Conservation (phyloP, 2,888 invertebrate genomes). For the Chironomus riparius region DNA sequence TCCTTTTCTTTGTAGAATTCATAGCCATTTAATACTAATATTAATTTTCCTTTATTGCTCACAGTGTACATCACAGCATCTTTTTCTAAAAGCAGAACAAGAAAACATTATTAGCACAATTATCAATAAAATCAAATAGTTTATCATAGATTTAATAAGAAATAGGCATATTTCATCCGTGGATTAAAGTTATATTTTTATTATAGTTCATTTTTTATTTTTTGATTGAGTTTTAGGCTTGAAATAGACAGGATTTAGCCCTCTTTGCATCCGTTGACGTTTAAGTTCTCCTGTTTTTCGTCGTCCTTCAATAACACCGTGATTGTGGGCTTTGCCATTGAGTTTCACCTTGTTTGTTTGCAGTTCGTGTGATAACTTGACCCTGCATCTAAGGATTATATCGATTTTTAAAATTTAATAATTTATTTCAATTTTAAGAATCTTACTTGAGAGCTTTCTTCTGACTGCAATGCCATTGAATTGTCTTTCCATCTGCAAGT, state of each 20-base stretch:
- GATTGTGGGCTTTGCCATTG: background rate
- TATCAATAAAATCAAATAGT: no score
- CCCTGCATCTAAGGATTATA: background rate
- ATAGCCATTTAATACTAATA: background rate
- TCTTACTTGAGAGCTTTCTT: background rate
- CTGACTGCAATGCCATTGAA: background rate
- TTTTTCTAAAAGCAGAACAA: no score
- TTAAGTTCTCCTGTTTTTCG: background rate
- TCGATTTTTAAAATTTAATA: no score
- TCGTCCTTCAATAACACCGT: background rate
- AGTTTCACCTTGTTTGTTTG: background rate
- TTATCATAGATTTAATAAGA: no score
- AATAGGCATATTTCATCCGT: no score
- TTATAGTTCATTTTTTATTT: no score
- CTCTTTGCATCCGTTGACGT: background rate
- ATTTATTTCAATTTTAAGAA: no score
- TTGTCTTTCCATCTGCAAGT: no score
- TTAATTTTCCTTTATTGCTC: background rate
- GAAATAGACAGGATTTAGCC: no score
- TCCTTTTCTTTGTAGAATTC: background rate
- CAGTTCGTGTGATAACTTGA: background rate
- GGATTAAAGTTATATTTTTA: no score
- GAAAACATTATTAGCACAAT: no score
- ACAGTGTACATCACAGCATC: background rate
- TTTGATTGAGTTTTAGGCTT: no score